Percentiles rank a stretch among this genome's conserved stretches.
These are phyloP conservation scores for Champsocephalus gunnari DNA, from an alignment of 2,797 vertebrate species.

Conservation along the genomic window DNA sequence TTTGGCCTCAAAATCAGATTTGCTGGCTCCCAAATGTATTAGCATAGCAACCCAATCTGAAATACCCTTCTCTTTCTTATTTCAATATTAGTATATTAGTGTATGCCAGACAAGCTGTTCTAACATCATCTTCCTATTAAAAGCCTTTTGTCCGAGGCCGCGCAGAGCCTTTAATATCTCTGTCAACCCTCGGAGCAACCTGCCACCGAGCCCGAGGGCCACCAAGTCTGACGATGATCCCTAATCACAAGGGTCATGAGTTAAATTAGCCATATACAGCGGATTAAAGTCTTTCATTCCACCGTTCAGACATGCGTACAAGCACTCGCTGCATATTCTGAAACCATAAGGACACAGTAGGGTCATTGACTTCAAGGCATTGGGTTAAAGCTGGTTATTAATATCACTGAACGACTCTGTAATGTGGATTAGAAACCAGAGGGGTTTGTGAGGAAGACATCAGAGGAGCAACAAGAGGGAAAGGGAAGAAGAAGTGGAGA, in stretches of 20 bases:
- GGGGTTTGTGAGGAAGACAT: conserved; percentile 26
- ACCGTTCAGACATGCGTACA: not conserved
- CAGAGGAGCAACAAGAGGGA: conserved; percentile 2
- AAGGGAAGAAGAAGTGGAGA: conserved; percentile 29
- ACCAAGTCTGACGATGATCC: not conserved
- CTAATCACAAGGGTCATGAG: conserved; percentile 10
- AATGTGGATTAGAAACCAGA: conserved; percentile 15
- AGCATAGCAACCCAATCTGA: not conserved
- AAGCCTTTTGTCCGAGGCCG: conserved; percentile 16
- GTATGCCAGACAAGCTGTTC: conserved; percentile 9
- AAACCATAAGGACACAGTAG: not conserved
- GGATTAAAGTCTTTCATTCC: not conserved
- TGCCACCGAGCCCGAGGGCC: conserved; percentile 18
- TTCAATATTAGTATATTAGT: conserved; percentile 15
- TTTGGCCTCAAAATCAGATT: not conserved
- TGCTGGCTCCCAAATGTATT: not conserved
- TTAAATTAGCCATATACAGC: not conserved
- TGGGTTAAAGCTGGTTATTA: not conserved
- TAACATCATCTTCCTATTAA: not conserved
- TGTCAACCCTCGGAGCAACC: conserved; percentile 8
- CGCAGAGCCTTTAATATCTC: conserved; percentile 27
- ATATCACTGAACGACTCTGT: conserved; percentile 5
- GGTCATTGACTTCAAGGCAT: not conserved
- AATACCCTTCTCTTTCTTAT: conserved; percentile 8
- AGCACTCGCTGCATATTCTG: not conserved